Base-by-base conservation (phyloP, 2,113 vertebrate genomes). In the Panthera tigris region DNA sequence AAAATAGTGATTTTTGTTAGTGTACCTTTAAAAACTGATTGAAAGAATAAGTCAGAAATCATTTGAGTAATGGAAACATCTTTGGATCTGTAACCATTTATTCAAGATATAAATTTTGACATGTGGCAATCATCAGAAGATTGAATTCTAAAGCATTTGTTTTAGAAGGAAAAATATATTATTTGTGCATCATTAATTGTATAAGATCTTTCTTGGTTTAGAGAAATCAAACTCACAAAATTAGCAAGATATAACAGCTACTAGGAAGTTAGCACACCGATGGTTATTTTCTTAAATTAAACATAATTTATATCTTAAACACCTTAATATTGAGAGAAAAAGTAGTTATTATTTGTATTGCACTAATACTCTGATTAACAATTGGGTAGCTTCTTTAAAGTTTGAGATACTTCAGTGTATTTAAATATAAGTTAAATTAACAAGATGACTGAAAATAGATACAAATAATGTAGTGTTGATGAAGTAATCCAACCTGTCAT, bases 141-240 rank as follows among this genome's bases (percentile, higher is more conserved):
- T 31, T 88, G 94, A 80, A 91, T 80, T 79, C 11, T 66, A 80
- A 89, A 21, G 27, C 48, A 86, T 87, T 94, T 95, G 55, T 41
- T 84, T 94, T 89, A 61, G 27, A 81, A 11, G 25, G 11, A 66
- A 81, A 81, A 74, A 23, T 31, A 36, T 83, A 83, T 89, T 89
- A 83, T 69, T 85, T 83, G 63, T 95, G 69, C 13, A 52, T 71
- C 19, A 96, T 95, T 88, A 85, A 91, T 95, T 71, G 36, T 36
- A 91, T 89, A 87, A 85, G 63, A 80, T 3, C 19, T 80, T 68
- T 69, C 31, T 88, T 68, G 12, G 13, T 61, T 83, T 80, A 88
- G n/a, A 87, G 25, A 87, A 96, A 74, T 83, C n/a, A 29, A 13
- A 94, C 50, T 88, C 25, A 89, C 29, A 91, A 97, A 97, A 92